Evolutionary conservation across 1,140 invertebrate species (phyloP), one percentile per base, ranked within the genome.

Genomic region (Dufourea novaeangliae): DNA sequence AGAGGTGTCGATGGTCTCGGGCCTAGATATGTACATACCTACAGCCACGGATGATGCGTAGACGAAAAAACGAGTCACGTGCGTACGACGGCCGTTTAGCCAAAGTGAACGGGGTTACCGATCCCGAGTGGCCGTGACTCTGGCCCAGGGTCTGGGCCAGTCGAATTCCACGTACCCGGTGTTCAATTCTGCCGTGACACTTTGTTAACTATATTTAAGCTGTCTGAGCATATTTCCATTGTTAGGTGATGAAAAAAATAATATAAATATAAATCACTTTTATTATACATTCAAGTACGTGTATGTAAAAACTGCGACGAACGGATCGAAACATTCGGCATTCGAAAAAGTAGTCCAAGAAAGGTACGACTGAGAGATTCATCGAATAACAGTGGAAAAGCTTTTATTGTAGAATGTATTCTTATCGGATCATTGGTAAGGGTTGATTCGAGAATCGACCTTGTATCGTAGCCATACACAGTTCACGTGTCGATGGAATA

Each of bases 51-150:
- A 44, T 71, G 52, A 66, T 14, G 50, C 61, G 50, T 34, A 29
- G 63, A 68, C 14, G 32, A 17, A 14, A 39, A 29, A 25, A 22
- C 10, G 61, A 69, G n/a, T 37, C 29, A 29, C 50, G 52, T n/a
- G 12, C 77, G 27, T 46, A 32, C 22, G 25, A 61, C 11, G 56
- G 37, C 25, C 61, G 50, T 63, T 72, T 52, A 37, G 46, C 66
- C 61, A 72, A 74, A 78, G 76, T 41, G 62, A 76, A 80, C 52
- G 72, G 68, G 72, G 78, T 80, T 80, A 77, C 72, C 78, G 78
- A 84, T 84, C 78, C 77, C 72, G 56, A 80, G 37, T 79, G 75
- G 62, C 82, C 75, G 57, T 79, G 82, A 82, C 70, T 84, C 76
- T 74, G 72, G 72, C 56, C 76, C 76, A 72, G 69, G 76, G 76